A percentile compares a stretch with the other conserved stretches of the same genome.
phyloP scores from a whole-genome alignment of 2,113 vertebrate genomes.

The Gambusia affinis region DNA sequence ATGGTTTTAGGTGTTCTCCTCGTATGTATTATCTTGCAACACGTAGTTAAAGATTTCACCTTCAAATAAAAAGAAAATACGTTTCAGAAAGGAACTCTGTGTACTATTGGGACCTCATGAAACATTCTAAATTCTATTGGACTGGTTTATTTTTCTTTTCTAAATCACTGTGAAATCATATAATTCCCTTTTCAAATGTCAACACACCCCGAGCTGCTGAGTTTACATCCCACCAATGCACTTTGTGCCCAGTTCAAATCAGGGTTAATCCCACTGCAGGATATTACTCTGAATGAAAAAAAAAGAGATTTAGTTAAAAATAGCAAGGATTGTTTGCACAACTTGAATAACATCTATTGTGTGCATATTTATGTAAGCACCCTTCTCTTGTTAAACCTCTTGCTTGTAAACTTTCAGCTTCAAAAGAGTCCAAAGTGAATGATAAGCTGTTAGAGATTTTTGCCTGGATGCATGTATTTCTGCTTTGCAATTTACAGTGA shows the following conservation, averaged over 20 bases:
- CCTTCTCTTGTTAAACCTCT: slow-evolving; percentile 30
- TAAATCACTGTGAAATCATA: not conserved
- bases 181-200: slow-evolving; percentile 23
- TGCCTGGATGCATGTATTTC: not conserved
- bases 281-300: slow-evolving; percentile 54
- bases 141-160: not conserved
- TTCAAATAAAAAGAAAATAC: not conserved
- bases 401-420: slow-evolving; percentile 14
- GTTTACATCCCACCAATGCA: slow-evolving; percentile 11
- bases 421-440: not conserved
- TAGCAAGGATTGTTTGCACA: slow-evolving; percentile 48
- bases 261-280: slow-evolving; percentile 66
- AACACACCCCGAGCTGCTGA: slow-evolving; percentile 47
- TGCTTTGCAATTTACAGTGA: not conserved
- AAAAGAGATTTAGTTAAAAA: slow-evolving; percentile 68
- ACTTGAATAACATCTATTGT: slow-evolving; percentile 69
- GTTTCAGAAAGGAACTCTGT: not conserved
- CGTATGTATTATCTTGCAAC: not conserved
- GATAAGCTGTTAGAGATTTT: not conserved
- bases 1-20: too few relatives aligned
- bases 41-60: too few relatives aligned
- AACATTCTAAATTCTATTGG: not conserved
- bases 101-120: not conserved
- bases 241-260: slow-evolving; percentile 42
- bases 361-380: slow-evolving; percentile 42